Conservation (phyloP, 2,888 invertebrate species). For the Mycalesis mineus region DNA sequence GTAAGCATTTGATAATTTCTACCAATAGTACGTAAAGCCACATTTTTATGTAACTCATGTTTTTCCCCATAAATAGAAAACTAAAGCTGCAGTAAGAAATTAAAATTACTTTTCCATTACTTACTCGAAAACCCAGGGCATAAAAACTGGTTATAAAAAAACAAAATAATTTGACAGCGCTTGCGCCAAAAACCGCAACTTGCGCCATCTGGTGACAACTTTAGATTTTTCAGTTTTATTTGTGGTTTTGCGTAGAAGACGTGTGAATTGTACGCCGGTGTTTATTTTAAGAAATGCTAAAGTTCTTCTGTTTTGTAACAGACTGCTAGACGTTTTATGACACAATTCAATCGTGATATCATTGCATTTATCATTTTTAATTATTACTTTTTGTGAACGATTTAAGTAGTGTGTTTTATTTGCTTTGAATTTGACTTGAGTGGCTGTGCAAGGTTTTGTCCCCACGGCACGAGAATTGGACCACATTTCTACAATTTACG, state of each 20-base stretch:
- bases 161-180: slow-evolving; percentile 45
- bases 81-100: too few species aligned
- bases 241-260: slow-evolving; percentile 57
- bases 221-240: slow-evolving; percentile 59
- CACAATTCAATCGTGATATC: slow-evolving; percentile 51
- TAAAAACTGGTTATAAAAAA: background rate
- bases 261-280: slow-evolving; percentile 49
- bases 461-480: slow-evolving; percentile 33
- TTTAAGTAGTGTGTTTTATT: slow-evolving; percentile 58
- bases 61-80: too few species aligned
- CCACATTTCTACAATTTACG: slow-evolving; percentile 19
- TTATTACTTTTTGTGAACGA: slow-evolving; percentile 46
- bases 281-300: slow-evolving; percentile 58
- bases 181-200: slow-evolving; percentile 48
- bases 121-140: too few species aligned
- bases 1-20: too few species aligned
- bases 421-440: slow-evolving; percentile 58
- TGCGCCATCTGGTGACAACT: slow-evolving; percentile 40
- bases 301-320: slow-evolving; percentile 50
- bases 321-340: slow-evolving; percentile 61
- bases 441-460: slow-evolving; percentile 70
- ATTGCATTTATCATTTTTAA: slow-evolving; percentile 42
- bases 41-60: too few species aligned
- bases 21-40: too few species aligned
- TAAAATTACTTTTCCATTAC: too few species aligned